Evolutionary conservation across 2,888 invertebrate species (phyloP), one percentile per base, ranked within the genome.

Genomic region (Auanema sp.): DNA sequence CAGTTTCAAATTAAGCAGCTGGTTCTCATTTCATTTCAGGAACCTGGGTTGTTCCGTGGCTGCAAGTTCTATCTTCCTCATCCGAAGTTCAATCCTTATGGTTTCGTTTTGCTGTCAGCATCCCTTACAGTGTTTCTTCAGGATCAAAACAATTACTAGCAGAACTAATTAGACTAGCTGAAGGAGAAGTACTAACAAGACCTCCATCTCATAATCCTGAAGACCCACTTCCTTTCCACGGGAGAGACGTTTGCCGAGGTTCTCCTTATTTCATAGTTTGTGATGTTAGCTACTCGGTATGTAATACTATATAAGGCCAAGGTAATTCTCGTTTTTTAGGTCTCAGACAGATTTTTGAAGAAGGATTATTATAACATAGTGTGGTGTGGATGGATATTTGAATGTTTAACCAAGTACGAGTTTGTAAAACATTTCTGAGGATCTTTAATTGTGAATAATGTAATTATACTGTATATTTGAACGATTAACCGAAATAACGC

Each of bases 31-130:
- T 10, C 33, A 18, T 65, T 71, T 56, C 58, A 71, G 71, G 59
- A 66, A 24, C 69, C 71, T 3, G 65, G 67, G 40, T 55, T 72
- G 4, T 65, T 72, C 23, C 64, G 62, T 40, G 71, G 71, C 3
- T 72, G 71, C 65, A 67, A 67, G 21, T 69, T 72, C 44, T 69
- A 57, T 41, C 58, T 69, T 16, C 59, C 58, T 10, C 40, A 44
- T 4, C 44, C 61, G 2, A 60, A 54, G 50, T 67, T 67, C 43
- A 51, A 33, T n/a, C 58, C 60, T 42, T 53, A 67, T 12, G 71
- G 71, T 71, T 11, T 50, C n/a, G 56, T 55, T 54, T 2, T 53
- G 8, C 16, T 16, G 14, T 23, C 12, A 24, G 21, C n/a, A 25
- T 11, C n/a, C 12, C 21, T 25, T 8, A 8, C 10, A 6, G 23